A percentile compares a stretch with the other conserved stretches of the same genome.
Evolutionary conservation across 2,888 invertebrate species (phyloP).

Genomic region (Lysandra coridon): DNA sequence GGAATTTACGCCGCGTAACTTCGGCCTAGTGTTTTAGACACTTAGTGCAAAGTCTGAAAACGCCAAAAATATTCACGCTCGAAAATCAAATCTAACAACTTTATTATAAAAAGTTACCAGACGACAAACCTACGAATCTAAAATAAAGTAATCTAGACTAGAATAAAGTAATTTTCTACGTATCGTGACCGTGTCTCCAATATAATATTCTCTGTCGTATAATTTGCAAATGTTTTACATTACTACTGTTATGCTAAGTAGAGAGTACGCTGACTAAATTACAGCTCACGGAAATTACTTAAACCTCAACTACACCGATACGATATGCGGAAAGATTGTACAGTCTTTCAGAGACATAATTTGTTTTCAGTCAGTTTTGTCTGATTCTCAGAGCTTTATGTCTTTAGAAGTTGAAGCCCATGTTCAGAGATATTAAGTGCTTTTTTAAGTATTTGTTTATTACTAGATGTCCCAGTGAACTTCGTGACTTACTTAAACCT

Average conservation of each 20-base stretch:
- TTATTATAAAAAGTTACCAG: too few relatives aligned
- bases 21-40: too few relatives aligned
- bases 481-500: too few relatives aligned
- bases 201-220: not conserved
- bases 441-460: too few relatives aligned
- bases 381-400: too few relatives aligned
- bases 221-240: not conserved
- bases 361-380: not conserved
- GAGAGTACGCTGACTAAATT: not conserved
- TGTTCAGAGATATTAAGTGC: not conserved
- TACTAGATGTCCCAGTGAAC: too few relatives aligned
- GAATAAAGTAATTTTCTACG: not conserved
- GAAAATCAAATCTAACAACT: too few relatives aligned
- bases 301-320: not conserved
- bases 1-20: too few relatives aligned
- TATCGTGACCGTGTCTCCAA: not conserved
- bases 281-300: not conserved
- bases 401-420: too few relatives aligned
- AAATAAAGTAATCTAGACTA: not conserved
- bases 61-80: too few relatives aligned
- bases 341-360: not conserved
- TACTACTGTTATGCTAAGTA: slow-evolving; percentile 1
- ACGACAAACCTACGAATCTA: too few relatives aligned
- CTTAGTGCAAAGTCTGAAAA: too few relatives aligned
- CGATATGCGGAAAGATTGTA: not conserved